Percentiles rank a stretch among this genome's conserved stretches.
Evolutionary conservation across 2,888 invertebrate genomes (phyloP).

Genomic region (Drosophila helvetica): DNA sequence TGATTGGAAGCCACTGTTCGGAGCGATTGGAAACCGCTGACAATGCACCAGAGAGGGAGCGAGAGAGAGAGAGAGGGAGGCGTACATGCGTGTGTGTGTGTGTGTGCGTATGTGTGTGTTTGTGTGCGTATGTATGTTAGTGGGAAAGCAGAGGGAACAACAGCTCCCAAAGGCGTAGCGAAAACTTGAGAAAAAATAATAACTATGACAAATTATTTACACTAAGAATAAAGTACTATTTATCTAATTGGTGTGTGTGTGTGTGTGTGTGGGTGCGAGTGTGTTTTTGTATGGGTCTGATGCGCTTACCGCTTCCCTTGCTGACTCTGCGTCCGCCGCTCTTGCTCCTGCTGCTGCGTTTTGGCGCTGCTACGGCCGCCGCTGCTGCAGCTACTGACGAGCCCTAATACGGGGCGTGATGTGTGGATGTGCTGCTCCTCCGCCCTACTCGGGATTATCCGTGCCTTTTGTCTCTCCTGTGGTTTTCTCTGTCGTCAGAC

Average conservation of each 20-base stretch:
- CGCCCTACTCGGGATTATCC: background rate
- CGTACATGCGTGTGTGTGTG: background rate
- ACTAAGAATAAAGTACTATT: conserved; percentile 2
- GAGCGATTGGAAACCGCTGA: conserved; percentile 22
- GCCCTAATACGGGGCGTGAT: conserved; percentile 27
- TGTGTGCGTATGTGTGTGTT: conserved; percentile 6
- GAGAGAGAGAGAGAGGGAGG: background rate
- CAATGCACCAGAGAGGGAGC: background rate
- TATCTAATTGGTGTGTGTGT: background rate
- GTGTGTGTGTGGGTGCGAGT: background rate
- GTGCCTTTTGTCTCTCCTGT: background rate
- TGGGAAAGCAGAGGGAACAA: background rate
- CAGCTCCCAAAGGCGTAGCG: background rate
- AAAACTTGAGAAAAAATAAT: conserved; percentile 14
- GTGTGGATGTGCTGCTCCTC: conserved; percentile 9
- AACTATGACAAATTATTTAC: conserved; percentile 14
- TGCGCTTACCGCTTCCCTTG: conserved; percentile 74
- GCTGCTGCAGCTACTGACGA: conserved; percentile 9
- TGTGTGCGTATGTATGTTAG: conserved; percentile 11
- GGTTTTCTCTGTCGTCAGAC: conserved; percentile 1
- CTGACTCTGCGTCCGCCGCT: conserved; percentile 40
- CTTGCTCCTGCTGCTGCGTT: conserved; percentile 42
- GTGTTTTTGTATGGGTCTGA: background rate
- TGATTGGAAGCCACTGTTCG: conserved; percentile 30
- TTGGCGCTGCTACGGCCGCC: conserved; percentile 4